Base-by-base conservation (phyloP, 2,888 invertebrate genomes). In the Cryptus viduatorius region DNA sequence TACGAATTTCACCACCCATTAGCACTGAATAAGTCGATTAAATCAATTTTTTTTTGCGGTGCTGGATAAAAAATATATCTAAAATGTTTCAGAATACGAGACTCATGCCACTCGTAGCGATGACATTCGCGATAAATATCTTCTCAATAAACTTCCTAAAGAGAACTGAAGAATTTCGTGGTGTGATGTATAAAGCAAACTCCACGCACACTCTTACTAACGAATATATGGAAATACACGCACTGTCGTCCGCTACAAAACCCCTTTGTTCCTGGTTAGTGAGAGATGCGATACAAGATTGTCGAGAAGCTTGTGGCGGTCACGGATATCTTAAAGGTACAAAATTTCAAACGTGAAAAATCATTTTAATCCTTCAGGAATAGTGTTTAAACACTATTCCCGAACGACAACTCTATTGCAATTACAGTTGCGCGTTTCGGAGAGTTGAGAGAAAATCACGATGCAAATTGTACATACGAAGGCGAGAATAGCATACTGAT, bases 221-320 rank as follows among this genome's bases (percentile, higher is more conserved):
- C 29, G 87, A 94, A 67, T 97, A 97, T 8, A 94, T 96, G 87
- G 97, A 97, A 94, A 94, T 97, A 61, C 98, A 98, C 92, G 97
- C 96, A 19, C 91, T 98, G 16, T 97, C 97, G 0, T 97, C 96
- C 0, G 96, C 96, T 1, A 94, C 95, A 0, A 98, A 98, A 93
- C 97, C 98, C 0, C 92, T 98, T 19, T 96, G 97, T 88, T 96
- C 98, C 0, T 99, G 99, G 99, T 94, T 96, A 1, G 96, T 97
- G 37, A 95, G 97, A 53, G 98, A 98, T 94, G 97, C 96, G 19
- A 97, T 99, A 86, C 98, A 99, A 94, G 98, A 98, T 94, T 98
- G 98, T 90, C 95, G 99, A 82, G 99, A 99, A 94, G 97, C 98
- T 0, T 98, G 99, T 92, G 99, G 98, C 3, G 99, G 99, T 5